Conservation (phyloP, 1,140 invertebrate genomes). For the Oryctes rhinoceros region DNA sequence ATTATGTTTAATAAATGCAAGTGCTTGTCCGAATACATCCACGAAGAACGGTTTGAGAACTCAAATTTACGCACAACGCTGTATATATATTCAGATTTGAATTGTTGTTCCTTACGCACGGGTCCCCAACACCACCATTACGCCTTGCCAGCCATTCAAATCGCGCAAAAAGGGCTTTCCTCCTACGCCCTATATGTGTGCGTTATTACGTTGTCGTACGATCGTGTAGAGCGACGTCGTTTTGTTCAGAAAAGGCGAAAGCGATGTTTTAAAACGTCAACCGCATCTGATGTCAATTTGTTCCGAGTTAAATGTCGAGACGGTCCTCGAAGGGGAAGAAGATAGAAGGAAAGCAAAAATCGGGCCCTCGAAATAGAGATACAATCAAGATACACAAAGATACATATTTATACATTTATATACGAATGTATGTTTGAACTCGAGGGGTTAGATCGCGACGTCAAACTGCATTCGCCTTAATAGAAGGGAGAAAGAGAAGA, state of each 20-base stretch:
- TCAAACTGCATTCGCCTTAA: too few relatives aligned
- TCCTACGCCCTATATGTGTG: background rate
- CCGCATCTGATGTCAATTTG: slow-evolving; percentile 46
- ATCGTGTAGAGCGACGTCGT: background rate
- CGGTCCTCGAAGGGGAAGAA: too few relatives aligned
- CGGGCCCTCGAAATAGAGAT: background rate
- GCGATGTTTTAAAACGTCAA: slow-evolving; percentile 46
- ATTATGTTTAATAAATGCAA: too few relatives aligned
- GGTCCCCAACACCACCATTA: background rate
- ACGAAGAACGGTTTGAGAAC: too few relatives aligned
- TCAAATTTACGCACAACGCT: too few relatives aligned
- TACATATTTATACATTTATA: background rate
- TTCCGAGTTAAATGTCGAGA: slow-evolving; percentile 38
- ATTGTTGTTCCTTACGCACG: background rate
- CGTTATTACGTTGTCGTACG: slow-evolving; percentile 10
- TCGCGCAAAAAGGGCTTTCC: background rate
- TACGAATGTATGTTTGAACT: background rate
- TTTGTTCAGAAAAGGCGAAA: slow-evolving; percentile 19
- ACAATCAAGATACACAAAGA: background rate
- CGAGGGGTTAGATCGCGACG: too few relatives aligned
- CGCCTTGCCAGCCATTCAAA: background rate
- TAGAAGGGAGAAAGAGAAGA: too few relatives aligned
- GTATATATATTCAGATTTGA: background rate
- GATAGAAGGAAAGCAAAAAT: background rate
- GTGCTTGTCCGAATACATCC: too few relatives aligned